Percentiles rank a stretch among this genome's conserved stretches.
Conservation (phyloP, 2,797 vertebrate species). For the Megalops cyprinoides region DNA sequence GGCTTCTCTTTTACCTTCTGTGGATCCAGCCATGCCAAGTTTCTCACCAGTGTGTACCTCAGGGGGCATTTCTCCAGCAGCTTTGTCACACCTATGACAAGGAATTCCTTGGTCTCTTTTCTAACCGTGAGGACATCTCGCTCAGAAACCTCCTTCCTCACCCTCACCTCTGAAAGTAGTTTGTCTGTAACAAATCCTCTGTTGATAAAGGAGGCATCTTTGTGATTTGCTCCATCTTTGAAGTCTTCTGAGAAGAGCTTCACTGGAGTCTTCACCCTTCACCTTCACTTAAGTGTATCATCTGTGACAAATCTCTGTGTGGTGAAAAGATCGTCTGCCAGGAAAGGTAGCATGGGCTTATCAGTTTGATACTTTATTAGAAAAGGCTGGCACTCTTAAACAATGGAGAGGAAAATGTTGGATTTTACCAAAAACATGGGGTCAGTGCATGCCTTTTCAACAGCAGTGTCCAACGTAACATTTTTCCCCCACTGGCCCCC, state of each 20-base stretch:
- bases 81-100: slow-evolving; percentile 26
- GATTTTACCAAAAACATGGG: too few species aligned
- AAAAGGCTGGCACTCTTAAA: slow-evolving; percentile 28
- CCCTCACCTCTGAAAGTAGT: slow-evolving; percentile 6
- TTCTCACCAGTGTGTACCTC: slow-evolving; percentile 27
- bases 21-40: slow-evolving; percentile 32
- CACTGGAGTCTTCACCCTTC: slow-evolving; percentile 25
- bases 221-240: slow-evolving; percentile 27
- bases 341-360: slow-evolving; percentile 33
- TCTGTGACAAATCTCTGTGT: slow-evolving; percentile 28
- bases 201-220: slow-evolving; percentile 20
- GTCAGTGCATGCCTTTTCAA: too few species aligned
- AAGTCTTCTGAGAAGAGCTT: slow-evolving; percentile 38
- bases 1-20: slow-evolving; percentile 32
- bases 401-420: too few species aligned
- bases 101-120: slow-evolving; percentile 12
- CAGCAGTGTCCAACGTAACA: too few species aligned
- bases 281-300: slow-evolving; percentile 24
- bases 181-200: slow-evolving; percentile 22
- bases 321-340: slow-evolving; percentile 34
- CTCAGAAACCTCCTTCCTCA: slow-evolving; percentile 12
- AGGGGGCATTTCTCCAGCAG: slow-evolving; percentile 35
- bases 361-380: slow-evolving; percentile 28
- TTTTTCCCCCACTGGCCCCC: too few species aligned
- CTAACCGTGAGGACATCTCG: slow-evolving; percentile 15